Percentiles rank a stretch among this genome's conserved stretches.
phyloP scores from a whole-genome alignment of 37 sponge, comb jelly and placozoan genomes.

The Hormiphora californensis region DNA sequence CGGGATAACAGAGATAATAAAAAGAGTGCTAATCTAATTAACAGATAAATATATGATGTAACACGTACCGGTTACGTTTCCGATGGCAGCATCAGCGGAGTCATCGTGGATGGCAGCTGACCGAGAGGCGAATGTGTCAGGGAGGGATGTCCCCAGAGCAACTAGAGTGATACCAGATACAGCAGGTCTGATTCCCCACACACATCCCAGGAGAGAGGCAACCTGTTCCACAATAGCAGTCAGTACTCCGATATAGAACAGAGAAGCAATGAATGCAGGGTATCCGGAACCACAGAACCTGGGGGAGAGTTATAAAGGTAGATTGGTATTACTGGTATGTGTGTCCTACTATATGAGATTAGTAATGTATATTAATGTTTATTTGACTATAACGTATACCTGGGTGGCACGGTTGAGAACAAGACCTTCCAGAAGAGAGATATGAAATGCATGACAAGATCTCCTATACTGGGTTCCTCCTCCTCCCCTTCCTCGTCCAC shows the following conservation, averaged over 20 bases:
- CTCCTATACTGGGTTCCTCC: constrained; percentile 9
- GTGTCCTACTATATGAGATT: too few relatives aligned
- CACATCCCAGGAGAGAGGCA: constrained; percentile 60
- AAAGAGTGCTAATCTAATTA: not conserved
- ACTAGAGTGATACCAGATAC: constrained; percentile 70
- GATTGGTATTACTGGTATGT: not conserved
- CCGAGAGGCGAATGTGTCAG: constrained; percentile 66
- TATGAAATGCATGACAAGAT: constrained; percentile 39
- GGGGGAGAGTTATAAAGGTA: not conserved
- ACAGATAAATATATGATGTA: not conserved
- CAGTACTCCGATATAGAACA: constrained; percentile 57
- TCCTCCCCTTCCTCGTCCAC: constrained; percentile 31
- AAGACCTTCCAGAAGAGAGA: constrained; percentile 57
- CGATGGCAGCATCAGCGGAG: constrained; percentile 63
- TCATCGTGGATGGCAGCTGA: constrained; percentile 63
- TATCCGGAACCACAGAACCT: constrained; percentile 56
- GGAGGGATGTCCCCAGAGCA: constrained; percentile 66
- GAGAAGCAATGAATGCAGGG: constrained; percentile 61
- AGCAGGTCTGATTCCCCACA: constrained; percentile 51
- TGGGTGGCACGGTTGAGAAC: constrained; percentile 48
- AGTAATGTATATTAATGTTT: too few relatives aligned
- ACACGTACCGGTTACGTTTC: constrained; percentile 60
- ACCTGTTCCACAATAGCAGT: constrained; percentile 61
- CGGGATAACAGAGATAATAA: not conserved
- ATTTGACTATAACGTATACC: not conserved